Percentiles rank a stretch among this genome's conserved stretches.
Evolutionary conservation across 2,888 invertebrate species (phyloP).

Genomic region (Limnephilus lunatus): DNA sequence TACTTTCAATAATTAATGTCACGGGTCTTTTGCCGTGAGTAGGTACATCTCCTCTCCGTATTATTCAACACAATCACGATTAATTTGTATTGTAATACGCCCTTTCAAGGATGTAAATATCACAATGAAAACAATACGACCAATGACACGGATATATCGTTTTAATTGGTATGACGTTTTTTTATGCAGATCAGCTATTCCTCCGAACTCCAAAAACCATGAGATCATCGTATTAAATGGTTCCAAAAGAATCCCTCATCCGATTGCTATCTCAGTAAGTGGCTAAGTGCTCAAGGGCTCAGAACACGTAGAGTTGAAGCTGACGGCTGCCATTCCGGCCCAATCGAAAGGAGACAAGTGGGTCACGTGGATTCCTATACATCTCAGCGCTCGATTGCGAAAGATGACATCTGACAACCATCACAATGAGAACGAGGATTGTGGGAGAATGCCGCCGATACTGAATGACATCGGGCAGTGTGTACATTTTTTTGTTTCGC

Average conservation of each 20-base stretch:
- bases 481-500: constrained; percentile 32
- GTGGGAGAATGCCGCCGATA: constrained; percentile 58
- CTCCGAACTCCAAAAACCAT: constrained; percentile 8
- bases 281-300: constrained; percentile 25
- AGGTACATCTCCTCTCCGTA: not conserved
- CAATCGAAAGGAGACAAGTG: constrained; percentile 37
- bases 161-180: not conserved
- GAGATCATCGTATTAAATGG: constrained; percentile 24
- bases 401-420: constrained; percentile 61
- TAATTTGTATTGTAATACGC: not conserved
- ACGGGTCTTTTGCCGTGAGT: not conserved
- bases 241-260: not conserved
- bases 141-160: constrained; percentile 29
- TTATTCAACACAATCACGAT: not conserved
- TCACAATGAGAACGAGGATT: constrained; percentile 53
- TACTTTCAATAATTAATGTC: constrained; percentile 19
- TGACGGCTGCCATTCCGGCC: not conserved
- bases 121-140: constrained; percentile 14
- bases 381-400: constrained; percentile 53
- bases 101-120: not conserved
- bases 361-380: constrained; percentile 45
- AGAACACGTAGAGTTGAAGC: not conserved
- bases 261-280: not conserved
- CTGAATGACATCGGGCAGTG: constrained; percentile 27
- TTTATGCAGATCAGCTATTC: constrained; percentile 7